Percentiles rank a stretch among this genome's conserved stretches.
Evolutionary conservation across 2,888 invertebrate species (phyloP).

Genomic region (Matsumyia berberina): DNA sequence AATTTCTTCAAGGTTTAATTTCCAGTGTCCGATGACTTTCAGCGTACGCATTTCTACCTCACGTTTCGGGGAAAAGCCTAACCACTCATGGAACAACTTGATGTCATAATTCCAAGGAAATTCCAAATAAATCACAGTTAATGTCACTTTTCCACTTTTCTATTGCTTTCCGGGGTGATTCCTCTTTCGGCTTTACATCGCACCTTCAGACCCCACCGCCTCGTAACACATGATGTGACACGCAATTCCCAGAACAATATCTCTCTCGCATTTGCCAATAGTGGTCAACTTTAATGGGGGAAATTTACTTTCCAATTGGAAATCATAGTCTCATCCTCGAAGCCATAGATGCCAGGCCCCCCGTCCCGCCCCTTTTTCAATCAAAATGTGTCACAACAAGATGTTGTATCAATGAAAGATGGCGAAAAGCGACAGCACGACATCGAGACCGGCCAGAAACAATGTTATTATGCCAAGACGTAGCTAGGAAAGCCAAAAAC

Average conservation of each 20-base stretch:
- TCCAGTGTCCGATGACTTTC: no score
- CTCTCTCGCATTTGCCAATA: conserved; percentile 9
- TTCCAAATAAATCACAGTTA: conserved; percentile 43
- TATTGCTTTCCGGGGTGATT: neutral
- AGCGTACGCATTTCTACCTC: no score
- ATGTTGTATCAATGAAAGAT: conserved; percentile 55
- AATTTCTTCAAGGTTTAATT: no score
- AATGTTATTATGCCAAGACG: conserved; percentile 28
- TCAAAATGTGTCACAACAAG: conserved; percentile 68
- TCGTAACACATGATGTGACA: conserved; percentile 25
- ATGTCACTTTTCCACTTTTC: conserved; percentile 50
- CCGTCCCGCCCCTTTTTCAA: conserved; percentile 34
- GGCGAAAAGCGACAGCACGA: conserved; percentile 8
- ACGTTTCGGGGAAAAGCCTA: no score
- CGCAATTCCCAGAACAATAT: conserved; percentile 62
- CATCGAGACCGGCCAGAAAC: neutral
- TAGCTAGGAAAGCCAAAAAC: conserved; percentile 26
- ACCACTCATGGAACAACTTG: neutral
- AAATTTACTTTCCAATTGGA: conserved; percentile 63
- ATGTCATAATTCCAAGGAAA: neutral
- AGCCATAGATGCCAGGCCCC: neutral
- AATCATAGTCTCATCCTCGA: conserved; percentile 22
- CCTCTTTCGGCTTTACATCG: neutral
- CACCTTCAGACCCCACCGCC: neutral
- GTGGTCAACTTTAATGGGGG: conserved; percentile 39